phyloP scores from a whole-genome alignment of 2,797 vertebrate genomes.

The Syngnathus rostellatus region DNA sequence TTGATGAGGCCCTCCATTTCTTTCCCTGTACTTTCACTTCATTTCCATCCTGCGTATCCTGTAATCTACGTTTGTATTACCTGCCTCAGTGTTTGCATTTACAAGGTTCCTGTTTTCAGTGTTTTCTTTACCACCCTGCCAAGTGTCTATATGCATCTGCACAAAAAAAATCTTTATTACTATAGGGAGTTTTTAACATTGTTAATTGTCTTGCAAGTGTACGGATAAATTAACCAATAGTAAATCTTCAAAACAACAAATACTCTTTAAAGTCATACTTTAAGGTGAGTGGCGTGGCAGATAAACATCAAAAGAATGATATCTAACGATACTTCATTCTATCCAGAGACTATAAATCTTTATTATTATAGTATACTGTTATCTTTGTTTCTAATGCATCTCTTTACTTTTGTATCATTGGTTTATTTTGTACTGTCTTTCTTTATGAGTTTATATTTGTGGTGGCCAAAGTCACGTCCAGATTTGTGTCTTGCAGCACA shows the following conservation, averaged over 20 bases:
- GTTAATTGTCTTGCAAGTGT: neutral
- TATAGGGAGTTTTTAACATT: neutral
- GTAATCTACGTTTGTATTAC: constrained; percentile 40
- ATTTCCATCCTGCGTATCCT: constrained; percentile 38
- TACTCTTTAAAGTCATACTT: neutral
- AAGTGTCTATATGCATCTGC: too few species aligned
- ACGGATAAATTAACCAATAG: neutral
- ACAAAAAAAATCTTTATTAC: neutral
- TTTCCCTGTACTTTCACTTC: constrained; percentile 38
- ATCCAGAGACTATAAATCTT: neutral
- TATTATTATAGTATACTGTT: neutral
- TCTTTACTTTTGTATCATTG: neutral
- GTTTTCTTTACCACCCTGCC: too few species aligned
- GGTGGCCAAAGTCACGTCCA: neutral
- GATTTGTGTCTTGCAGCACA: neutral
- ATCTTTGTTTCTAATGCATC: neutral
- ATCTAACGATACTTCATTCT: neutral
- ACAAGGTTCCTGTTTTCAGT: too few species aligned
- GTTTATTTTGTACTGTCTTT: neutral
- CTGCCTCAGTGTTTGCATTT: constrained; percentile 30
- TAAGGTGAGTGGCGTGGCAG: neutral
- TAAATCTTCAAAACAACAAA: neutral
- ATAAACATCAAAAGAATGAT: neutral
- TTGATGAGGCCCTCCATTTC: constrained; percentile 12
- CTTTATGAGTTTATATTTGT: neutral